Evolutionary conservation across 2,888 invertebrate genomes (phyloP).

Genomic region (Neocrepidodera transversa): DNA sequence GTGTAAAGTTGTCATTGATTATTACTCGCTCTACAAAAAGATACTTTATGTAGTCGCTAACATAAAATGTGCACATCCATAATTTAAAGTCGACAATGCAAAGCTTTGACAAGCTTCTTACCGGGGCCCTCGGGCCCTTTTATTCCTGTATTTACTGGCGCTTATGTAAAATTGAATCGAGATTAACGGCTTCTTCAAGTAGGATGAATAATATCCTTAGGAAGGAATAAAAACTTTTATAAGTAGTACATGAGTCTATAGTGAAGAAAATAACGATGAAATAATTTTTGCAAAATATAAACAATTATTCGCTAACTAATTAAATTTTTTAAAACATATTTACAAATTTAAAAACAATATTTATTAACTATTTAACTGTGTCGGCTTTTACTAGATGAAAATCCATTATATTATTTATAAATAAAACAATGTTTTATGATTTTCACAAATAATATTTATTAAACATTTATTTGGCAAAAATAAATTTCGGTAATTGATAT

Average conservation of each 20-base stretch:
- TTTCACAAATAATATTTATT: no score
- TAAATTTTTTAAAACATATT: no score
- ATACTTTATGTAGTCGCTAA: not conserved
- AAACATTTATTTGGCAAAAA: no score
- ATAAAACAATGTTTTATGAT: no score
- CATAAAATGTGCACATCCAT: slow-evolving; percentile 22
- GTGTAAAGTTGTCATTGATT: slow-evolving; percentile 3
- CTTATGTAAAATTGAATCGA: slow-evolving; percentile 36
- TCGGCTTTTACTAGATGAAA: no score
- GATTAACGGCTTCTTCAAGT: slow-evolving; percentile 29
- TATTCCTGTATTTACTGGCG: slow-evolving; percentile 32
- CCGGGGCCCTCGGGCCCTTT: slow-evolving; percentile 31
- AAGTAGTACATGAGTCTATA: not conserved
- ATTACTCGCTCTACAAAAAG: not conserved
- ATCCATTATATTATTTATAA: no score
- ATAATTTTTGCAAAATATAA: no score
- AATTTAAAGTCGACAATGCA: slow-evolving; percentile 35
- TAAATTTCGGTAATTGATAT: no score
- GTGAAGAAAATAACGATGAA: no score
- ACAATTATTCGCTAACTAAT: no score
- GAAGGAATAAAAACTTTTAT: slow-evolving; percentile 3
- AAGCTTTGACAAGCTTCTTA: slow-evolving; percentile 40
- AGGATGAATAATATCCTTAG: slow-evolving; percentile 15
- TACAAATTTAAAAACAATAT: no score
- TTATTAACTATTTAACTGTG: no score